Conservation (phyloP, 2,888 invertebrate species). For the Chloromyia formosa region DNA sequence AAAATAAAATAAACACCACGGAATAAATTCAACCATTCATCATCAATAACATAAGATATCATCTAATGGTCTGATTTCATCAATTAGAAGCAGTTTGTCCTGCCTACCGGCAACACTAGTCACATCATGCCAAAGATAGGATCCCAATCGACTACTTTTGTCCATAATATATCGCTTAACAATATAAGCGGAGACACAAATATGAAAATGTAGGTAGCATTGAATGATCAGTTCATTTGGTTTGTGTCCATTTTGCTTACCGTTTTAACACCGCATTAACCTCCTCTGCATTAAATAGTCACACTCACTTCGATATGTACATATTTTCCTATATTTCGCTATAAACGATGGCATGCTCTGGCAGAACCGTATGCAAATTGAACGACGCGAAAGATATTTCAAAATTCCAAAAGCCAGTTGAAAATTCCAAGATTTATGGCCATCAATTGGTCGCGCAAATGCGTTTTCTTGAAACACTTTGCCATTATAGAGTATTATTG, state of each 20-base stretch:
- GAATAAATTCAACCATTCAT: too few species aligned
- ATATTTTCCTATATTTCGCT: not conserved
- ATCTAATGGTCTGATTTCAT: too few species aligned
- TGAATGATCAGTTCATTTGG: conserved; percentile 38
- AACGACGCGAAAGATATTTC: conserved; percentile 24
- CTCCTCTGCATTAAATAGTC: conserved; percentile 28
- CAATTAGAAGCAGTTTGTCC: too few species aligned
- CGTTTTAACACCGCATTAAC: conserved; percentile 39
- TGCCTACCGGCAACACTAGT: not conserved
- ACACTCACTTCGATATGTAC: not conserved
- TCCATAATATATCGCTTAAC: conserved; percentile 11
- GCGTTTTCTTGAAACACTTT: conserved; percentile 37
- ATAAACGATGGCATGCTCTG: conserved; percentile 15
- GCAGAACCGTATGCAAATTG: conserved; percentile 41
- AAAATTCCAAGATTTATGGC: conserved; percentile 41
- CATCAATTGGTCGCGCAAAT: conserved; percentile 40
- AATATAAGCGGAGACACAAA: conserved; percentile 9
- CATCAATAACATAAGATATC: too few species aligned
- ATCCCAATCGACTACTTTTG: conserved; percentile 6
- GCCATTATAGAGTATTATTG: not conserved
- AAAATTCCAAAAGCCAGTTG: conserved; percentile 34
- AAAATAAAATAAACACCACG: too few species aligned
- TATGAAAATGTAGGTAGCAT: conserved; percentile 31
- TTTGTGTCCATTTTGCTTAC: conserved; percentile 40
- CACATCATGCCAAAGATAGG: not conserved